phyloP scores from a whole-genome alignment of 1,140 invertebrate genomes.

The Hypsibius dujardini region DNA sequence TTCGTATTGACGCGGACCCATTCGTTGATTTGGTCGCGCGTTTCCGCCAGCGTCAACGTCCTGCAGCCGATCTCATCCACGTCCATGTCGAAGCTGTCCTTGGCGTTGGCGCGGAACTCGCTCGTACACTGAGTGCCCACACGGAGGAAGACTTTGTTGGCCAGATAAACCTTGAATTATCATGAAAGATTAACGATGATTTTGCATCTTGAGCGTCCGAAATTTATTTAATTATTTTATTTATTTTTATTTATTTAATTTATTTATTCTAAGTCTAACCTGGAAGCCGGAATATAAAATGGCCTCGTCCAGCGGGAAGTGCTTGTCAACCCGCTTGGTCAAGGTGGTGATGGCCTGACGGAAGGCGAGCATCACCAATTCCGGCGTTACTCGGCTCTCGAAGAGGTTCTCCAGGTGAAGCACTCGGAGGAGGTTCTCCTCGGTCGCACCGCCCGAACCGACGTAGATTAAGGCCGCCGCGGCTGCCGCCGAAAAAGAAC shows the following conservation, averaged over 20 bases:
- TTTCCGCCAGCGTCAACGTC: background rate
- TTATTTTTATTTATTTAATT: too few relatives aligned
- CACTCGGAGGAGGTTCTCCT: background rate
- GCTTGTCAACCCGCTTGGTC: background rate
- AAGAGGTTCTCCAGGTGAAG: background rate
- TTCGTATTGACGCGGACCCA: background rate
- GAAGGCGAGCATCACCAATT: background rate
- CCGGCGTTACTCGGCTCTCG: background rate
- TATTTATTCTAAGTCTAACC: too few relatives aligned
- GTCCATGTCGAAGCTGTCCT: background rate
- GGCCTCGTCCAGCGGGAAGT: background rate
- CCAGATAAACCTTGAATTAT: background rate
- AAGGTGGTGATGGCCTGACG: background rate
- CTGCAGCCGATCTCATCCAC: background rate
- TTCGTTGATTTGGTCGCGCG: background rate
- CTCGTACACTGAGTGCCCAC: background rate
- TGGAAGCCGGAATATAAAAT: background rate
- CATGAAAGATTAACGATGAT: too few relatives aligned
- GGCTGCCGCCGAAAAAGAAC: background rate
- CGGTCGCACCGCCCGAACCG: background rate
- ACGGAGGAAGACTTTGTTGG: constrained; percentile 12
- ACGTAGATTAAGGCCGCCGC: background rate
- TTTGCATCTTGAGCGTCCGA: too few relatives aligned
- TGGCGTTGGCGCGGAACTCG: constrained; percentile 2
- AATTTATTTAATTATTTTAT: too few relatives aligned